These are phyloP conservation scores for Cydia pomonella DNA, from an alignment of 1,140 invertebrate species.

Conservation along the genomic window DNA sequence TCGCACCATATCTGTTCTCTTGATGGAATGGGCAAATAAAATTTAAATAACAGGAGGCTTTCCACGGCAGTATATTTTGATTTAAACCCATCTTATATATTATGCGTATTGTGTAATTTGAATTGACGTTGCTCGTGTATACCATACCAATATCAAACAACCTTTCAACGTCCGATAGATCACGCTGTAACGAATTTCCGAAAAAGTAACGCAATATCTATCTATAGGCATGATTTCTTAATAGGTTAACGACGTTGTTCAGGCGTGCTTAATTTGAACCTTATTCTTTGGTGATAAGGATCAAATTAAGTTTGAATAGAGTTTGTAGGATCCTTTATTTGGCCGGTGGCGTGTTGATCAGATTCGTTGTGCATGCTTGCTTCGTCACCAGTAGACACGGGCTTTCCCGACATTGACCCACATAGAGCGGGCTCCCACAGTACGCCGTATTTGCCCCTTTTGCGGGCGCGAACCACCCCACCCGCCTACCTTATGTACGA, in stretches of 20 bases:
- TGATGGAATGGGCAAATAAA: no score
- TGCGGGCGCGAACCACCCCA: conserved; percentile 77
- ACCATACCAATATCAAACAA: not conserved
- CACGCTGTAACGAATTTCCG: not conserved
- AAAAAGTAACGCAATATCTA: conserved; percentile 19
- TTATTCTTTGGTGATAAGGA: conserved; percentile 52
- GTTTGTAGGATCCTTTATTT: conserved; percentile 69
- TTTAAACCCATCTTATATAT: no score
- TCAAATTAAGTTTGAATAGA: conserved; percentile 44
- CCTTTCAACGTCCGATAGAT: not conserved
- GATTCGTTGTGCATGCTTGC: conserved; percentile 80
- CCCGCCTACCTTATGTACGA: conserved; percentile 79
- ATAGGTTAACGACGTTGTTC: conserved; percentile 1
- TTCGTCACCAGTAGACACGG: conserved; percentile 81
- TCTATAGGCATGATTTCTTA: conserved; percentile 21
- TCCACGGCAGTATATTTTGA: no score
- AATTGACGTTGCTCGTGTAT: not conserved
- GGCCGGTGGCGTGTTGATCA: conserved; percentile 79
- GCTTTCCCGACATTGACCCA: conserved; percentile 83
- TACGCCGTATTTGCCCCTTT: conserved; percentile 81
- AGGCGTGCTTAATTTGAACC: conserved; percentile 46
- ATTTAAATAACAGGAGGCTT: no score
- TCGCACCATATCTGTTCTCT: no score
- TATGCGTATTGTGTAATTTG: not conserved
- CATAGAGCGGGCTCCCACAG: conserved; percentile 81